Conservation (phyloP, 2,888 invertebrate genomes). For the Melinaea menophilus region DNA sequence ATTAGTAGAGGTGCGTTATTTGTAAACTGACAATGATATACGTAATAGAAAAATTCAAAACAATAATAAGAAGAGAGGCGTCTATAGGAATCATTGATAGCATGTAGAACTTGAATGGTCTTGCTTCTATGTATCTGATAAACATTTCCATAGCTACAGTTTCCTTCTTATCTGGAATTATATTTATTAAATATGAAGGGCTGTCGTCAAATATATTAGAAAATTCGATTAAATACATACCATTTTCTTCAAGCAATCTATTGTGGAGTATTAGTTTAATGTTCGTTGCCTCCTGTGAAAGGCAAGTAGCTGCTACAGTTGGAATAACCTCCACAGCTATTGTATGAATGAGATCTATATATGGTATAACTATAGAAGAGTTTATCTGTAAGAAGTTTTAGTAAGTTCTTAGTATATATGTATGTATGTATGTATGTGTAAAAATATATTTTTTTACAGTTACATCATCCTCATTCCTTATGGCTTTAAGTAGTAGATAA, state of each 20-base stretch:
- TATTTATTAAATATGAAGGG: not conserved
- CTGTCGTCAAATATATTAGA: not conserved
- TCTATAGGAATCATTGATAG: conserved; percentile 24
- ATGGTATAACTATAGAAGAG: not conserved
- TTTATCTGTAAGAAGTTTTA: not conserved
- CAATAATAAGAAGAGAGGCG: conserved; percentile 14
- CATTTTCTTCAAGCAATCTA: conserved; percentile 6
- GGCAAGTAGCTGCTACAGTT: conserved; percentile 6
- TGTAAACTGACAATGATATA: conserved; percentile 27
- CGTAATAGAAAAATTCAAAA: conserved; percentile 19
- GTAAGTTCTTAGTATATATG: too few species aligned
- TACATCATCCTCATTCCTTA: not conserved
- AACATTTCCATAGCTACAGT: conserved; percentile 10
- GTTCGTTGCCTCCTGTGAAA: conserved; percentile 10
- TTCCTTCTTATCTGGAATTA: conserved; percentile 10
- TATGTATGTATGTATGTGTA: not conserved
- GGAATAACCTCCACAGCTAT: not conserved
- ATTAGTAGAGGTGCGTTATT: conserved; percentile 10
- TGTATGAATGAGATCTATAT: not conserved
- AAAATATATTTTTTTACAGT: not conserved
- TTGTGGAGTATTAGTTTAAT: conserved; percentile 19
- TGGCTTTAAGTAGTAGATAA: not conserved
- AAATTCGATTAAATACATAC: not conserved
- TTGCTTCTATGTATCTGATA: conserved; percentile 19
- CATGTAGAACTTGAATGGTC: conserved; percentile 23